Conservation (phyloP, 2,113 vertebrate species). For the Tylochromis polylepis region DNA sequence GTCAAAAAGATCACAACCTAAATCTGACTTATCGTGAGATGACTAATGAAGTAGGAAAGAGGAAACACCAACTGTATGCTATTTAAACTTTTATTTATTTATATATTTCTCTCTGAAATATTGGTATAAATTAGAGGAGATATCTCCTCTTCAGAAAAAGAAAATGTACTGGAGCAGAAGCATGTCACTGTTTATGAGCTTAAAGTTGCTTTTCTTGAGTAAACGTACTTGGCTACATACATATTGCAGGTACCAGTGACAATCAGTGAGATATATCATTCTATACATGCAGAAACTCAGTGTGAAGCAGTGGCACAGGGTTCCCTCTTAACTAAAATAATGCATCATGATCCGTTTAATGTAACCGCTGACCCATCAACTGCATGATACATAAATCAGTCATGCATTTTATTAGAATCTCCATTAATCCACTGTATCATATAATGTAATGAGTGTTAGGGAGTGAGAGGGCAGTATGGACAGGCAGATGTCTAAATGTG, state of each 20-base stretch:
- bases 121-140: background rate
- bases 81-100: background rate
- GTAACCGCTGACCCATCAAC: slow-evolving; percentile 12
- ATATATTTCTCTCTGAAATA: background rate
- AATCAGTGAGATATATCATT: background rate
- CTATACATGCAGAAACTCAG: background rate
- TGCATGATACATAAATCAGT: slow-evolving; percentile 4
- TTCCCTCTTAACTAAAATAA: background rate
- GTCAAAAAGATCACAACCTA: background rate
- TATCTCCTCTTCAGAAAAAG: background rate
- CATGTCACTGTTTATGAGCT: background rate
- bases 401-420: slow-evolving; percentile 31
- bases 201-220: background rate
- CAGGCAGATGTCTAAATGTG: slow-evolving; percentile 61
- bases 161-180: background rate
- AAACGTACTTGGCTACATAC: background rate
- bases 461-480: slow-evolving; percentile 34
- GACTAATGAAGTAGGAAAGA: background rate
- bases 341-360: background rate
- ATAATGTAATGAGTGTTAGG: slow-evolving; percentile 20
- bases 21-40: background rate
- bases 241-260: background rate
- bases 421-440: slow-evolving; percentile 31
- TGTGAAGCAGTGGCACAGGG: background rate
- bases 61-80: background rate